Evolutionary conservation across 2,888 invertebrate species (phyloP), one percentile per base, ranked within the genome.

Genomic region (Acanthoscelides obtectus): DNA sequence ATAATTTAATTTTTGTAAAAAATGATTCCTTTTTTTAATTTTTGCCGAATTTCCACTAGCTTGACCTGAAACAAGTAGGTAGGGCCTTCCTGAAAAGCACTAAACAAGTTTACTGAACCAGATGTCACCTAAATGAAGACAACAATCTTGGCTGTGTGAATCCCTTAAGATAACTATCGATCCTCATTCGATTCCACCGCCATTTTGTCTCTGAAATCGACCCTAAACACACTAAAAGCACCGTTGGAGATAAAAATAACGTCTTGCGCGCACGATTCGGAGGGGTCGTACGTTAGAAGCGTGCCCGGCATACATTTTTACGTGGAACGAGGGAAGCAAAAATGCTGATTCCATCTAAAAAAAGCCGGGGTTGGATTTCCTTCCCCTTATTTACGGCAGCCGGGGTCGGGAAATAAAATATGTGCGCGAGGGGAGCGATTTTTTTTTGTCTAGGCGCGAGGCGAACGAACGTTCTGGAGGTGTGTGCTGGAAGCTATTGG

Each of bases 311-410:
- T 75, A 71, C 72, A 73, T 74, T 71, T 74, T 74, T 70, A 70
- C 70, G 69, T 66, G 70, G 73, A 25, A 45, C 45, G 45, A 45
- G 76, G 76, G 73, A 71, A 68, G 73, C 72, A 75, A 76, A 76
- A 75, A 76, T 75, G 75, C 75, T 74, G 76, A 75, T 75, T 75
- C 70, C 73, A 74, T 71, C 70, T 73, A 72, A 76, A 76, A 76
- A 76, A 76, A 67, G 45, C 45, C 45, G 45, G 45, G 45, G 45
- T 45, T 72, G 71, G 64, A 45, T 45, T 45, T 45, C 12, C 45
- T 45, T 45, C 45, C 45, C 45, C 45, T 45, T 45, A 45, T 45
- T 45, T 45, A 45, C 45, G 45, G 12, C 45, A 45, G 8, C 45
- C 6, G 45, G 45, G 45, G 45, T 45, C 45, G 45, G 45, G 12